These are phyloP conservation scores for Listrodromus nycthemerus DNA, from an alignment of 2,888 invertebrate species.

Conservation along the genomic window DNA sequence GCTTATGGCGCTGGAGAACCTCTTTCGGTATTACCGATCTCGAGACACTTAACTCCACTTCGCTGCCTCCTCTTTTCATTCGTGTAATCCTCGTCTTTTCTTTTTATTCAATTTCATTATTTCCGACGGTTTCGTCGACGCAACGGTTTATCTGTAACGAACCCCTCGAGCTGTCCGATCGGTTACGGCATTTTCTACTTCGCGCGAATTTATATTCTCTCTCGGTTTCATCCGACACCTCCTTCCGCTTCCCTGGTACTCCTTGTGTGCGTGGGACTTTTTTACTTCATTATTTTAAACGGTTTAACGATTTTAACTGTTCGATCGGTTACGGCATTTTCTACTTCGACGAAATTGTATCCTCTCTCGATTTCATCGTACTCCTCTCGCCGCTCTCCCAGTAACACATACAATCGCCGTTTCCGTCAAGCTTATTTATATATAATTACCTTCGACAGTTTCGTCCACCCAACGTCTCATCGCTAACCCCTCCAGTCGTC, in stretches of 20 bases:
- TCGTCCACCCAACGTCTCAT: constrained; percentile 50
- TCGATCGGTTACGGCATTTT: constrained; percentile 7
- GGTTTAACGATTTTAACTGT: constrained; percentile 49
- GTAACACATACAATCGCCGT: constrained; percentile 46
- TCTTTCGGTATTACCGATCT: constrained; percentile 67
- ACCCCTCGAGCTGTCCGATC: neutral
- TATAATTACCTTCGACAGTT: constrained; percentile 58
- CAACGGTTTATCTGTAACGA: constrained; percentile 52
- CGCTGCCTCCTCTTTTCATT: constrained; percentile 2
- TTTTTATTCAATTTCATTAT: constrained; percentile 16
- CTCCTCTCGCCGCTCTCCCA: constrained; percentile 13
- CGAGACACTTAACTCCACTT: constrained; percentile 39
- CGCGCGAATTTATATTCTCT: neutral
- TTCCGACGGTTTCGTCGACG: constrained; percentile 59
- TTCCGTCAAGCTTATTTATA: constrained; percentile 38
- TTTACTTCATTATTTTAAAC: constrained; percentile 64
- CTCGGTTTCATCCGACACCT: constrained; percentile 23
- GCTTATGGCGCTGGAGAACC: constrained; percentile 67
- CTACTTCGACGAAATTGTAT: constrained; percentile 1
- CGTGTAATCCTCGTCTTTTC: neutral
- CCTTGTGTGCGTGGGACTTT: constrained; percentile 57
- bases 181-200: constrained; percentile 16
- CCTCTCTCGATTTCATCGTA: neutral
- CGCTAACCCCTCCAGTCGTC: neutral
- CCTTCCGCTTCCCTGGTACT: constrained; percentile 45